Evolutionary conservation across 2,113 vertebrate genomes (phyloP), one percentile per base, ranked within the genome.

Genomic region (Labeo rohita): DNA sequence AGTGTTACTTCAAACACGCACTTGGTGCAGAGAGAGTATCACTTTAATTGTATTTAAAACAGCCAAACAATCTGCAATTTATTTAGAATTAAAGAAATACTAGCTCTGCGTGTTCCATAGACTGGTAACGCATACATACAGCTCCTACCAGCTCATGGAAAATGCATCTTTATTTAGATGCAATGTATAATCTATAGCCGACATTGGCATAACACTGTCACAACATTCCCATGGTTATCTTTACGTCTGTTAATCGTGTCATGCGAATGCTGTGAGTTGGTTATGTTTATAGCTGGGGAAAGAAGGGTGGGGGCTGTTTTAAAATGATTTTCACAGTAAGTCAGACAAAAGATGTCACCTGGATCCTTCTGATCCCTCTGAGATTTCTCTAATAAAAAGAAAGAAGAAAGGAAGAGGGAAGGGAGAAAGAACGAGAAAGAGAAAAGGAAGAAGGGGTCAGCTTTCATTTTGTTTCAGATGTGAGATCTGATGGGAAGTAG

Each of bases 341-440:
- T 95, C 95, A 94, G 95, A 94, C 95, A 97, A 96, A 92, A 95
- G 88, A 94, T 92, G 94, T 98, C 97, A 98, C 96, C 97, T 98
- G 96, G 94, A 16, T 97, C 96, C 96, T 96, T 96, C 90, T 95
- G 95, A 95, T 97, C 89, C 90, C 90, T 91, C 87, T 89, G 90
- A 91, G 87, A 84, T 91, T 92, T 98, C 94, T 98, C 96, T 96
- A 95, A 96, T 96, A 90, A 89, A 85, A 88, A 87, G 85, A 66
- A 39, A 68, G 7, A 13, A 52, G 16, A 59, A 45, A 76, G 28
- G 84, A 39, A 88, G 34, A 66, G 45, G 54, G 49, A 86, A 54
- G 65, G 47, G 82, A 43, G 6, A 18, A 87, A 84, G 70, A 65
- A 88, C 3, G 16, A 5, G 80, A 8, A 50, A 85, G 59, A 85